These are phyloP conservation scores for Melanostoma mellinum DNA, from an alignment of 2,888 invertebrate genomes.

Conservation along the genomic window DNA sequence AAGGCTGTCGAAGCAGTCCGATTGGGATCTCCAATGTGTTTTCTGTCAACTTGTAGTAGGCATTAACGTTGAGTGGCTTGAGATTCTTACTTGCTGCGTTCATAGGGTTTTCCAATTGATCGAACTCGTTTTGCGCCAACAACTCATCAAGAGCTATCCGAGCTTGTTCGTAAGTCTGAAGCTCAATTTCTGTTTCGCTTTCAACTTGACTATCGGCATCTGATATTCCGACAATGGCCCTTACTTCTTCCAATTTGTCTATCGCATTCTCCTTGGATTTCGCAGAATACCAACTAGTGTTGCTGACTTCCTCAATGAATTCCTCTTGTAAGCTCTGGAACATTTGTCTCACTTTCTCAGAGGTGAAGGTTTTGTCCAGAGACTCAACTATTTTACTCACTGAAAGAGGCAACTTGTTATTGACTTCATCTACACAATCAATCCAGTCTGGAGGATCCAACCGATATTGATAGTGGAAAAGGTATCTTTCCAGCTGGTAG, in stretches of 20 bases:
- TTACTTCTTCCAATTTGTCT: conserved; percentile 74
- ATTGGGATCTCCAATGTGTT: conserved; percentile 79
- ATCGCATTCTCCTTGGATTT: conserved; percentile 73
- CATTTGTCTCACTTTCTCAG: conserved; percentile 1
- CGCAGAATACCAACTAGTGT: conserved; percentile 44
- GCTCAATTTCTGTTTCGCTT: conserved; percentile 37
- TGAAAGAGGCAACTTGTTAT: conserved; percentile 30
- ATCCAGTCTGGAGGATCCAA: conserved; percentile 73
- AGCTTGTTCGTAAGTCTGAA: conserved; percentile 41
- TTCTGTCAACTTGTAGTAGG: conserved; percentile 77
- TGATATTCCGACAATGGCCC: conserved; percentile 73
- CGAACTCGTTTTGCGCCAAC: conserved; percentile 15
- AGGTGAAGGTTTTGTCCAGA: conserved; percentile 18
- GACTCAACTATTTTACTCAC: conserved; percentile 32
- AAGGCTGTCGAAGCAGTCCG: conserved; percentile 77
- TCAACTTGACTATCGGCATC: conserved; percentile 28
- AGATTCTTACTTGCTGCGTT: conserved; percentile 66
- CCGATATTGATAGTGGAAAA: conserved; percentile 77
- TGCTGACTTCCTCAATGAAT: conserved; percentile 36
- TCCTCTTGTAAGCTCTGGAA: conserved; percentile 40
- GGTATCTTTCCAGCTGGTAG: conserved; percentile 77
- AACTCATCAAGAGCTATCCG: conserved; percentile 33
- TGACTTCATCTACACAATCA: conserved; percentile 56
- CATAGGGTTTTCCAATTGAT: not conserved
- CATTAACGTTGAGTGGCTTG: conserved; percentile 78